A percentile compares a stretch with the other conserved stretches of the same genome.
Evolutionary conservation across 2,888 invertebrate species (phyloP).

Genomic region (Cryptocephalus moraei): DNA sequence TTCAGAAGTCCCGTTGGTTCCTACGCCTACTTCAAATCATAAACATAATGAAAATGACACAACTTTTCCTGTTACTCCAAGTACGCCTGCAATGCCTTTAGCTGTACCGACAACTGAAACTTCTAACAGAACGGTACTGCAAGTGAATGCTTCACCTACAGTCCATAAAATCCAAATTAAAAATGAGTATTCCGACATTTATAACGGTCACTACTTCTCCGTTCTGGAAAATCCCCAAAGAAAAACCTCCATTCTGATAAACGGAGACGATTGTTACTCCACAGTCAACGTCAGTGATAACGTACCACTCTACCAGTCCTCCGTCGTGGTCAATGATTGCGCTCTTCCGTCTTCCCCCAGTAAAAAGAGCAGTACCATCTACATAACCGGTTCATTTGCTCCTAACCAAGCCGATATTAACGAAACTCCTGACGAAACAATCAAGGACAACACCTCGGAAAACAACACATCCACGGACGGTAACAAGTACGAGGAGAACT

Average conservation of each 20-base stretch:
- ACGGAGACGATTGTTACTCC: constrained; percentile 63
- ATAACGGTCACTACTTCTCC: constrained; percentile 23
- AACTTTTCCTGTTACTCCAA: constrained; percentile 1
- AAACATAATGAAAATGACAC: constrained; percentile 12
- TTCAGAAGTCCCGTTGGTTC: not conserved
- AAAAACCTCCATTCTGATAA: constrained; percentile 65
- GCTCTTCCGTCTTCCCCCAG: constrained; percentile 14
- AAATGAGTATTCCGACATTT: constrained; percentile 35
- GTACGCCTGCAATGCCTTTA: not conserved
- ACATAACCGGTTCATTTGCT: constrained; percentile 33
- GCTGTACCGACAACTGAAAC: constrained; percentile 9
- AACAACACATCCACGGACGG: constrained; percentile 4
- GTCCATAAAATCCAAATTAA: constrained; percentile 46
- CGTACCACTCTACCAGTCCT: constrained; percentile 60
- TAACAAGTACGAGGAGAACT: constrained; percentile 2
- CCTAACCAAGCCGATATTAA: not conserved
- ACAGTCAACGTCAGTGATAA: constrained; percentile 63
- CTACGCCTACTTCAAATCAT: not conserved
- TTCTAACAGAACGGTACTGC: constrained; percentile 38
- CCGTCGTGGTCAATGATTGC: constrained; percentile 58
- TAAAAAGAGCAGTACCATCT: constrained; percentile 33
- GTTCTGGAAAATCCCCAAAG: constrained; percentile 31
- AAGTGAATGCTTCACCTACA: constrained; percentile 37
- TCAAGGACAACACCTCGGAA: constrained; percentile 10
- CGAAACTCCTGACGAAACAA: constrained; percentile 7